Evolutionary conservation across 2,888 invertebrate species (phyloP), one percentile per base, ranked within the genome.

Genomic region (Panorpa germanica): DNA sequence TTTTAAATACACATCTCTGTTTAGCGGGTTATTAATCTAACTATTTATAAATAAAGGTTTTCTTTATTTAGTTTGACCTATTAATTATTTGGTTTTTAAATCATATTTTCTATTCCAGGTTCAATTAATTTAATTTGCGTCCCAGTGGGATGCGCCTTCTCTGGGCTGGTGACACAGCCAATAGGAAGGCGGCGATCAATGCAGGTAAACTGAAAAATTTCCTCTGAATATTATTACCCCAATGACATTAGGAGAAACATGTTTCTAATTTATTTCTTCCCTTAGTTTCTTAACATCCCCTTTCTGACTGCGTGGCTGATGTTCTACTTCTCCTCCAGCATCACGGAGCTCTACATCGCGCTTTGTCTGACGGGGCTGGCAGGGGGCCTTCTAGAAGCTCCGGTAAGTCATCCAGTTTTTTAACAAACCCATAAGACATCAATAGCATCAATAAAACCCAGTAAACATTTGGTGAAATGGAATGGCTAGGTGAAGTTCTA

Each of bases 71-170:
- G 7, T 18, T 12, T 28, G 18, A 11, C n/a, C n/a, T 28, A 4
- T 3, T 12, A 5, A 14, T 10, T 9, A 7, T 10, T 10, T n/a
- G 7, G 7, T 10, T 25, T 7, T 10, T 25, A 12, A 10, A 15
- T 26, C 32, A 32, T 14, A 13, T 17, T n/a, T n/a, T 24, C 18
- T 33, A 7, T 45, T 53, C 6, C 47, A 78, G 82, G 81, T 54
- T 82, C 82, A 12, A 67, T 81, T 29, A 80, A 77, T 47, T 55
- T 78, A 36, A 76, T 82, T 38, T 67, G 74, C 39, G 82, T 83
- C 10, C 82, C 83, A 0, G 36, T 82, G 30, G 83, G 83, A 3
- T 80, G 81, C 41, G 55, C 80, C 5, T 50, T 74, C 28, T 82
- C 82, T 0, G 82, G 82, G 0, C 48, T 65, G 5, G 51, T 76